Conservation (phyloP, 2,797 vertebrate genomes). For the Ispidina picta region DNA sequence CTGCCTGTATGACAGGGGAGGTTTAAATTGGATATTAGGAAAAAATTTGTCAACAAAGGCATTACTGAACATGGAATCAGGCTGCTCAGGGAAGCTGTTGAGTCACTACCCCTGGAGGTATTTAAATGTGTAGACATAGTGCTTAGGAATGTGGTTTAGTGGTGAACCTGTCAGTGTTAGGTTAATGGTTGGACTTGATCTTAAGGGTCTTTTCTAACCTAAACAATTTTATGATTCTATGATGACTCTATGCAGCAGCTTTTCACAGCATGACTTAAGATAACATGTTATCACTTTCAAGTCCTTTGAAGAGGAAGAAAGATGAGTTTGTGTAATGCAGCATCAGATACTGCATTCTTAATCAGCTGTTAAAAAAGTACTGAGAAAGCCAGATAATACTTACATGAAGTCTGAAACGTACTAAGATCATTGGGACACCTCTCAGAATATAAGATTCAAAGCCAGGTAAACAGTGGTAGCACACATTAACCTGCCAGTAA, state of each 20-base stretch:
- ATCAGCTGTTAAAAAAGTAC: neutral
- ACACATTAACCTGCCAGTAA: neutral
- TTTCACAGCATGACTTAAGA: neutral
- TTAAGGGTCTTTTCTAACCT: too few species aligned
- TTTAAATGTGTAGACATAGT: accelerated
- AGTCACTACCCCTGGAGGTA: too few species aligned
- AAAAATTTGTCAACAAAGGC: too few species aligned
- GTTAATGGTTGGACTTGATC: too few species aligned
- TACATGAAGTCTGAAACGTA: neutral
- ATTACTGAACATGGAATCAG: too few species aligned
- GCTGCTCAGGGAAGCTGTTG: too few species aligned
- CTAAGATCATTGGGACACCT: neutral
- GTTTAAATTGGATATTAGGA: too few species aligned
- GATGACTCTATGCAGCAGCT: neutral
- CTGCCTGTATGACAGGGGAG: neutral
- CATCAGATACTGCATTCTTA: neutral
- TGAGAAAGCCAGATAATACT: neutral
- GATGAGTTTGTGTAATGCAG: neutral
- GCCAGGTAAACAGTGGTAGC: neutral
- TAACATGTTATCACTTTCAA: neutral
- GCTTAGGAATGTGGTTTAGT: too few species aligned
- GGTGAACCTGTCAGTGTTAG: neutral
- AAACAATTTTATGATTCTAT: neutral
- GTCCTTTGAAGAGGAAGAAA: neutral
- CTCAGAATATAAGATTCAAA: neutral